phyloP scores from a whole-genome alignment of 2,888 invertebrate genomes.

The Lasioglossum vierecki region DNA sequence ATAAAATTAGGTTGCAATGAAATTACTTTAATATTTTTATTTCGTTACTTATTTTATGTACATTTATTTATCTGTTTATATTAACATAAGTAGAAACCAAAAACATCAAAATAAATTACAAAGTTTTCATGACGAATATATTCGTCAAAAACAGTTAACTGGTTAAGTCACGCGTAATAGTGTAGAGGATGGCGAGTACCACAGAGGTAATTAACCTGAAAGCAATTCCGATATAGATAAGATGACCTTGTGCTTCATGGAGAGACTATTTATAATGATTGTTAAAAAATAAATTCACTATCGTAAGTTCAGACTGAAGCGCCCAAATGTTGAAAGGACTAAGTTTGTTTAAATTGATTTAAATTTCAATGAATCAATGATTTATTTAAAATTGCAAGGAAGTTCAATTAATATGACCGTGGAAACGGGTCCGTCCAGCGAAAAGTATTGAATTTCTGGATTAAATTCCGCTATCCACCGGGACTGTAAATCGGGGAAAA shows the following conservation, averaged over 20 bases:
- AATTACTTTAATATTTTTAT: no score
- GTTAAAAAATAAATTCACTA: background rate
- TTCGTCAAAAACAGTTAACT: no score
- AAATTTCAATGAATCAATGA: background rate
- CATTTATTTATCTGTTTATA: no score
- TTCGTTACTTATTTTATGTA: no score
- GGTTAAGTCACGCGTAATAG: background rate
- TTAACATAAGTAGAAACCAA: no score
- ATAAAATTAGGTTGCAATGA: no score
- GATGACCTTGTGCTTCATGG: background rate
- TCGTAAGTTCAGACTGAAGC: background rate
- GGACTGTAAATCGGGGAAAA: constrained; percentile 27
- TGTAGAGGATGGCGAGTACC: background rate
- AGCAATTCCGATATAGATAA: background rate
- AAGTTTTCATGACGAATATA: no score
- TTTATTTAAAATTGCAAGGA: background rate
- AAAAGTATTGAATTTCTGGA: constrained; percentile 13
- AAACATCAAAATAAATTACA: no score
- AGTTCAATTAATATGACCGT: background rate
- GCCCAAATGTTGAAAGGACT: background rate
- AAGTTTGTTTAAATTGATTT: background rate
- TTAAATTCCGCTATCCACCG: background rate
- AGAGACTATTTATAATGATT: background rate
- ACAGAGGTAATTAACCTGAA: background rate
- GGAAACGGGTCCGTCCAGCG: background rate